A percentile compares a stretch with the other conserved stretches of the same genome.
Evolutionary conservation across 2,113 vertebrate genomes (phyloP).

Genomic region (Elephantulus edwardii): DNA sequence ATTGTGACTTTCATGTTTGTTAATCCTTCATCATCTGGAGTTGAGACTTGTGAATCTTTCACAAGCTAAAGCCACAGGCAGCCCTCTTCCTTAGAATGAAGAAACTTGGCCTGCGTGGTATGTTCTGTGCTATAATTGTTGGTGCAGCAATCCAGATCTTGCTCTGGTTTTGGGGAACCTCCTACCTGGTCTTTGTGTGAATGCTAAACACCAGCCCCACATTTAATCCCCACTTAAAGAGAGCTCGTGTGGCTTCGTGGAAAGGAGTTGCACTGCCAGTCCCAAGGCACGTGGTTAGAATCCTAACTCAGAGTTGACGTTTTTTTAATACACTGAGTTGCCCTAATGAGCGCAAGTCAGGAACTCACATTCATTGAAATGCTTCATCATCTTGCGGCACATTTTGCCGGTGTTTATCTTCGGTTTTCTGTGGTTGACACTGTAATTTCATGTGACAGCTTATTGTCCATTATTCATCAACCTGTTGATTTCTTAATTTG

Average conservation of each 20-base stretch:
- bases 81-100: neutral
- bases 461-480: neutral
- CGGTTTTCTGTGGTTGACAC: neutral
- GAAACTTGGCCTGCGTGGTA: neutral
- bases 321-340: neutral
- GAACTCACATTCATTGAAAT: neutral
- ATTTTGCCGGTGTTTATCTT: neutral
- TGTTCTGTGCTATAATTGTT: neutral
- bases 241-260: too few relatives aligned
- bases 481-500: neutral
- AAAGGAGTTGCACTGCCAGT: too few relatives aligned
- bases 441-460: neutral
- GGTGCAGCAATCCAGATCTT: neutral
- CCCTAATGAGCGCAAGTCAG: neutral
- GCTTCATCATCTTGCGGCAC: neutral
- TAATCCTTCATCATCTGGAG: neutral
- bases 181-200: accelerated
- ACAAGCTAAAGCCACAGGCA: neutral
- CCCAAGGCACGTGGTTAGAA: too few relatives aligned
- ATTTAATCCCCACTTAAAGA: neutral
- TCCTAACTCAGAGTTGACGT: neutral
- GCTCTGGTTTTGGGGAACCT: neutral
- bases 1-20: neutral
- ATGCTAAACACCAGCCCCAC: neutral
- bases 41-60: neutral